phyloP scores from a whole-genome alignment of 2,797 vertebrate genomes.

The Pseudopleuronectes americanus region DNA sequence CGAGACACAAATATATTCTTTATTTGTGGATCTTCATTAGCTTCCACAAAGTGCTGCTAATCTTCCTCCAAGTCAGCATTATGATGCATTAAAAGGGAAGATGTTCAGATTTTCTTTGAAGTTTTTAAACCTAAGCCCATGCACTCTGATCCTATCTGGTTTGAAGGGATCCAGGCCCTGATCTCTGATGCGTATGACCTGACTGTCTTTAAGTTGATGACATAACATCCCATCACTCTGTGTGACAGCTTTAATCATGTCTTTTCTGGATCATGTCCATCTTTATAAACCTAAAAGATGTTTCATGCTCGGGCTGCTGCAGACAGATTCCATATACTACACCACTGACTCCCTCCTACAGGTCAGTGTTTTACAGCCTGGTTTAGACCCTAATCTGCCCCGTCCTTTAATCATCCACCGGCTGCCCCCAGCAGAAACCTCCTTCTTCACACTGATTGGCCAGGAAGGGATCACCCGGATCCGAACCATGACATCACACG shows the following conservation, averaged over 20 bases:
- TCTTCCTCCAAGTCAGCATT: neutral
- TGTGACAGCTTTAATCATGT: neutral
- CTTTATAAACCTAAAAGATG: neutral
- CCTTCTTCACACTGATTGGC: conserved; percentile 72
- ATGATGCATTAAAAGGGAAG: neutral
- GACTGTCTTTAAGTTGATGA: conserved; percentile 5
- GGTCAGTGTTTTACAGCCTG: conserved; percentile 58
- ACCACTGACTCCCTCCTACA: conserved; percentile 20
- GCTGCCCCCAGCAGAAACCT: conserved; percentile 48
- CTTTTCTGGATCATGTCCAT: conserved; percentile 16
- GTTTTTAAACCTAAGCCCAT: neutral
- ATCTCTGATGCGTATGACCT: neutral
- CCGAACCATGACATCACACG: conserved; percentile 65
- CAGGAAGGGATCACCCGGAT: conserved; percentile 75
- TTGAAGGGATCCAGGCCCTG: neutral
- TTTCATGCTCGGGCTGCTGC: conserved; percentile 12
- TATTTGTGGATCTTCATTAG: neutral
- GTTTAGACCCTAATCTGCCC: conserved; percentile 53
- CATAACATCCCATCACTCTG: neutral
- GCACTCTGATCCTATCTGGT: neutral
- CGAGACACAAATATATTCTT: neutral
- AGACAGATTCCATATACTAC: conserved; percentile 39
- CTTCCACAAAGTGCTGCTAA: neutral
- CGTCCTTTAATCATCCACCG: conserved; percentile 60
- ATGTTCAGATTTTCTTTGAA: neutral